Evolutionary conservation across 2,888 invertebrate genomes (phyloP), one percentile per base, ranked within the genome.

Genomic region (Punctoribates punctum): DNA sequence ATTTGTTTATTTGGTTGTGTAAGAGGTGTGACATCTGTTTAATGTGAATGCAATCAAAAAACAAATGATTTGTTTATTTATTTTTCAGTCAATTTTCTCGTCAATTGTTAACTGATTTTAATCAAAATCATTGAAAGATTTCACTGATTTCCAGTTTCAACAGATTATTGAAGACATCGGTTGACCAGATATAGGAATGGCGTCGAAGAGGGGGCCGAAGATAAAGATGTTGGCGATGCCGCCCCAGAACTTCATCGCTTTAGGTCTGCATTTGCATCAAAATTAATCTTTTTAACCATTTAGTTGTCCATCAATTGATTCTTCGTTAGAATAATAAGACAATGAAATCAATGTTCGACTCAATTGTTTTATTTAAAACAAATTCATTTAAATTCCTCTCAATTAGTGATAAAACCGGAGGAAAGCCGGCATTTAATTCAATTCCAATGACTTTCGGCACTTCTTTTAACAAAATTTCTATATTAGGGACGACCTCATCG

Each of bases 151-250:
- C 1, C 11, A 8, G 51, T 20, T 20, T 51, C 51, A n/a, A 51
- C 9, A 2, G 51, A 57, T 57, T 25, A 23, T 5, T 23, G 11
- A 57, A 57, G 5, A 5, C 4, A 57, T 57, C n/a, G 17, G 20
- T 20, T 23, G 20, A 23, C 6, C 54, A 54, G 20, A 54, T 23
- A 54, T 6, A 29, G 38, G 23, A 46, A 70, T 70, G 70, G 15
- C 70, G 23, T 70, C 70, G 17, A 70, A 70, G 23, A n/a, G 70
- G 1, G 70, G 70, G 6, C 70, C 70, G 6, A 70, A 70, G 20
- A 20, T 70, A 1, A 70, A 70, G 20, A 17, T 70, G 46, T 20
- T 70, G 70, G 42, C 70, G 38, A 38, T 70, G 38, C 46, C 70
- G 42, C 0, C 70, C 0, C 38, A 38, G 13, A 70, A 46, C 25